A percentile compares a stretch with the other conserved stretches of the same genome.
These are phyloP conservation scores for Odontamblyopus rebecca DNA, from an alignment of 2,797 vertebrate genomes.

Conservation along the genomic window DNA sequence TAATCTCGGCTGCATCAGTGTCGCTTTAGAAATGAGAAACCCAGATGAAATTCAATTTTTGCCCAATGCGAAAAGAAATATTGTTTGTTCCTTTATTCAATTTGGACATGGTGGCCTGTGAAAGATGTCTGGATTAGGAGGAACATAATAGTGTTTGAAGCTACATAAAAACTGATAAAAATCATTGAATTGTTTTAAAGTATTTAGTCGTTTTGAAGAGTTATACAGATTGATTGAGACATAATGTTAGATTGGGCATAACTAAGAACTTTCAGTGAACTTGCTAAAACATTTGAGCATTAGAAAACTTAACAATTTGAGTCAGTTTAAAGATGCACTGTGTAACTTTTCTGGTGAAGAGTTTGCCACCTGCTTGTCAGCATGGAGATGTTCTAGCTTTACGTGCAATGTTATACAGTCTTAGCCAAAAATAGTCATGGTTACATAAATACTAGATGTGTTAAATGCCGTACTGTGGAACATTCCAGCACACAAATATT, in stretches of 20 bases:
- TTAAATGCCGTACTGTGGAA: too few relatives aligned
- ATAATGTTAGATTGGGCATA: background rate
- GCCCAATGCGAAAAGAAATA: slow-evolving; percentile 10
- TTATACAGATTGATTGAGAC: background rate
- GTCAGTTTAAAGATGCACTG: too few relatives aligned
- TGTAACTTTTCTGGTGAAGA: too few relatives aligned
- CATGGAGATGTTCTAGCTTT: too few relatives aligned
- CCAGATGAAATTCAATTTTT: slow-evolving; percentile 28
- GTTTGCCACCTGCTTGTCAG: too few relatives aligned
- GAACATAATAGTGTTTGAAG: background rate
- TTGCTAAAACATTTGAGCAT: background rate
- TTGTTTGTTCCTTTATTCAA: slow-evolving; percentile 28
- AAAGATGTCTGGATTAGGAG: slow-evolving; percentile 17
- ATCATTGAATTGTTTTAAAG: background rate
- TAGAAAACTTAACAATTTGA: background rate
- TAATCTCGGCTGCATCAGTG: slow-evolving; percentile 32
- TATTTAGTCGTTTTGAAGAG: background rate
- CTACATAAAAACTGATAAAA: slow-evolving; percentile 2
- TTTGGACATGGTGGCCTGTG: slow-evolving; percentile 16
- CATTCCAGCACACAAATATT: too few relatives aligned
- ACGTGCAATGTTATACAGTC: too few relatives aligned
- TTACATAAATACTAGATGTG: too few relatives aligned
- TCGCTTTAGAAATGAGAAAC: slow-evolving; percentile 22
- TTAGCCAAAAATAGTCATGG: too few relatives aligned
- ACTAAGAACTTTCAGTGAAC: background rate